Conservation (phyloP, 2,888 invertebrate genomes). For the Protonemura montana region DNA sequence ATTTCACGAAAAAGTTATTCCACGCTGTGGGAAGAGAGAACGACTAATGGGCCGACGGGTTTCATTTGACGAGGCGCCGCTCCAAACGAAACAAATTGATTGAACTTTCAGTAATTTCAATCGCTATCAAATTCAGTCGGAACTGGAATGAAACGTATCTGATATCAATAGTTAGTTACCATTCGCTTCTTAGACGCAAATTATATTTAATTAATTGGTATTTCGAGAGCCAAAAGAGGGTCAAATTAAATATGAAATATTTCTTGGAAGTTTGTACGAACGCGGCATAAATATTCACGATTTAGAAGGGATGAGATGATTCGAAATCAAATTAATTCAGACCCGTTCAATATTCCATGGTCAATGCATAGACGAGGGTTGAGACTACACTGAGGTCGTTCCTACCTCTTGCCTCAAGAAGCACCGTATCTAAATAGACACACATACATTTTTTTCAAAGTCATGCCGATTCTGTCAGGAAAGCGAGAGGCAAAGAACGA, state of each 20-base stretch:
- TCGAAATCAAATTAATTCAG: not conserved
- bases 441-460: not conserved
- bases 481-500: too few species aligned
- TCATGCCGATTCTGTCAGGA: not conserved
- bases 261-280: not conserved
- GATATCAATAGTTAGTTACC: not conserved
- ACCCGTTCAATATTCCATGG: not conserved
- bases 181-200: not conserved
- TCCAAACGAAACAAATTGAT: not conserved
- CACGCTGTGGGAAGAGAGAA: not conserved
- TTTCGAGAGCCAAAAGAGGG: not conserved
- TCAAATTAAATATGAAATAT: not conserved
- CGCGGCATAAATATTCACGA: not conserved
- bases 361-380: not conserved
- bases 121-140: not conserved
- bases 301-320: not conserved
- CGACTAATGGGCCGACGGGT: not conserved
- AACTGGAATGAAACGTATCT: not conserved
- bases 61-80: not conserved
- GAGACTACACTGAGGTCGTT: not conserved
- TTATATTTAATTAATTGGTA: not conserved
- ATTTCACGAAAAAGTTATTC: not conserved
- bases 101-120: not conserved
- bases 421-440: too few species aligned
- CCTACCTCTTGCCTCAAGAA: not conserved